Conservation (phyloP, 2,888 invertebrate genomes). For the Clistopyga incitator region DNA sequence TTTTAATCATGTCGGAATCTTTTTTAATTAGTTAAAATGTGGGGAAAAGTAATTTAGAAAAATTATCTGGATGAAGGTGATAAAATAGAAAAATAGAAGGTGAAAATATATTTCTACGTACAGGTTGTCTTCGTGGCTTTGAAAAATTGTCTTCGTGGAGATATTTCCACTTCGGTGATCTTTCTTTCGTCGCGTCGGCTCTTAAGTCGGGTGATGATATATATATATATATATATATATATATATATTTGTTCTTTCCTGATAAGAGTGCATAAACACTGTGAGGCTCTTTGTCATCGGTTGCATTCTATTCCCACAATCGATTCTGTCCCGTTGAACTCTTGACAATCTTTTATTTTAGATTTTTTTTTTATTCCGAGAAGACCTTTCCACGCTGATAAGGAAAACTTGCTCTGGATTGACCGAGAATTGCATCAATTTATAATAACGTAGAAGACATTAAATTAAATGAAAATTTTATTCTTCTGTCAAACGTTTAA, state of each 20-base stretch:
- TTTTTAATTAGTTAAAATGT: no score
- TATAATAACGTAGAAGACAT: background rate
- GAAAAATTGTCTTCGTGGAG: background rate
- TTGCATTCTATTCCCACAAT: background rate
- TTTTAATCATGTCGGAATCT: no score
- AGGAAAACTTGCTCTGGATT: background rate
- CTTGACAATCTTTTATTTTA: background rate
- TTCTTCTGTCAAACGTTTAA: no score
- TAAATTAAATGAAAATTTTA: no score
- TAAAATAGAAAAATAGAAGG: no score
- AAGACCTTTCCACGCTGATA: constrained; percentile 14
- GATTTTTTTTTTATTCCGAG: constrained; percentile 2
- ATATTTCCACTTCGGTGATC: background rate
- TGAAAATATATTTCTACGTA: no score
- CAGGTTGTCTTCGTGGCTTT: background rate
- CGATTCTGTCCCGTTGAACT: constrained; percentile 28
- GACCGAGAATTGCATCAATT: background rate
- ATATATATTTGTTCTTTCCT: background rate
- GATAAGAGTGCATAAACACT: constrained; percentile 31
- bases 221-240: no score
- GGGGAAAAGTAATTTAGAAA: no score
- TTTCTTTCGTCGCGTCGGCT: background rate
- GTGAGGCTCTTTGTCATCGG: constrained; percentile 34
- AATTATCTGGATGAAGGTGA: no score
- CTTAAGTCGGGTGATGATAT: background rate